Percentiles rank a stretch among this genome's conserved stretches.
These are phyloP conservation scores for Hoplodrina ambigua DNA, from an alignment of 2,888 invertebrate genomes.

Conservation along the genomic window DNA sequence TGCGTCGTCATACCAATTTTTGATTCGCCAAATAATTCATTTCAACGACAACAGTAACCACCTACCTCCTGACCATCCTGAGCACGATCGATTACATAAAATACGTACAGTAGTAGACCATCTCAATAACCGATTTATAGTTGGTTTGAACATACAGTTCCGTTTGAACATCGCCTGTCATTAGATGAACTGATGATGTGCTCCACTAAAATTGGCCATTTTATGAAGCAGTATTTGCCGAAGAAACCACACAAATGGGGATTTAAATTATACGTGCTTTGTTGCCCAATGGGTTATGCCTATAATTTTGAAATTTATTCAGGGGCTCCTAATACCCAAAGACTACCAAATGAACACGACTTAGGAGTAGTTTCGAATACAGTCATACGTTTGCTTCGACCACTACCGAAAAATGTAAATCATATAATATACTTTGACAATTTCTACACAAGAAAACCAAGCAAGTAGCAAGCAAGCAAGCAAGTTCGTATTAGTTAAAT, in stretches of 20 bases:
- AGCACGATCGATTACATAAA: slow-evolving; percentile 66
- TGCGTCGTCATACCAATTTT: too few species aligned
- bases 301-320: slow-evolving; percentile 24
- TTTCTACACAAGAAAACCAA: too few species aligned
- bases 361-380: slow-evolving; percentile 39
- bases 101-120: slow-evolving; percentile 66
- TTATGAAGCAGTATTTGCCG: slow-evolving; percentile 21
- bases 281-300: slow-evolving; percentile 13
- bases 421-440: slow-evolving; percentile 17
- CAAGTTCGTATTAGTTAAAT: too few species aligned
- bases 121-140: slow-evolving; percentile 27
- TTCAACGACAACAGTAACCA: slow-evolving; percentile 63
- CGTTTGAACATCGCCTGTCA: slow-evolving; percentile 21
- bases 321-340: slow-evolving; percentile 11
- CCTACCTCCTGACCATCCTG: slow-evolving; percentile 57
- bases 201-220: slow-evolving; percentile 3
- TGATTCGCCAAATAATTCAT: slow-evolving; percentile 53
- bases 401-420: slow-evolving; percentile 25
- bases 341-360: slow-evolving; percentile 26
- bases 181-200: slow-evolving; percentile 21
- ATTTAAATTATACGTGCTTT: slow-evolving; percentile 25
- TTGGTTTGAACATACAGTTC: too few species aligned
- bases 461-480: too few species aligned
- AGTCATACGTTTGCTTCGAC: slow-evolving; percentile 39
- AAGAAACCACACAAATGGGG: slow-evolving; percentile 23